Evolutionary conservation across 2,888 invertebrate species (phyloP), one percentile per base, ranked within the genome.

Genomic region (Plagodis pulveraria): DNA sequence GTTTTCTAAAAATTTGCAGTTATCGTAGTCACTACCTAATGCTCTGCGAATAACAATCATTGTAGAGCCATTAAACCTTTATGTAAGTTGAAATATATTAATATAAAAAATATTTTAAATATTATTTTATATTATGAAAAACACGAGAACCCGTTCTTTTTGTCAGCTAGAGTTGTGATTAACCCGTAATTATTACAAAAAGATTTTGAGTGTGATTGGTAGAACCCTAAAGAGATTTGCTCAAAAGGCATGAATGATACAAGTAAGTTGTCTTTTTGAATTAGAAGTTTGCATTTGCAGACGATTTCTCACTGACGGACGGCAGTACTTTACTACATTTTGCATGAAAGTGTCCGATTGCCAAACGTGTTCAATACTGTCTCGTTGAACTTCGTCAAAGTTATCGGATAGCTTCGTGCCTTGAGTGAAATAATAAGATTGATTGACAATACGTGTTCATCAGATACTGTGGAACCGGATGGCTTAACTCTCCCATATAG

Each of bases 181-280:
- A 5, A 38, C 5, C 6, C 38, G n/a, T n/a, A n/a, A n/a, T n/a
- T n/a, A n/a, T n/a, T n/a, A n/a, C n/a, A n/a, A 8, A 44, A 41
- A 35, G 35, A 44, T 44, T 61, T 63, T 60, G 35, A n/a, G n/a
- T 56, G 51, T 56, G 55, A 54, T 70, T 68, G 45, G 58, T 50
- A 56, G 73, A 83, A 83, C 86, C 83, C 83, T 83, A 83, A 87
- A n/a, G n/a, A n/a, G n/a, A 76, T 86, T 87, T 84, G 86, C 80
- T 80, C 84, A 87, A 86, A 83, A 84, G 71, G 78, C 77, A 82
- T 78, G 76, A 88, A 90, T 77, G 69, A 78, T 77, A 71, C 76
- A 69, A 76, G 83, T 80, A 82, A 84, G n/a, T n/a, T n/a, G n/a
- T n/a, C n/a, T n/a, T n/a, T n/a, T n/a, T n/a, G n/a, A n/a, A n/a